Percentiles rank a stretch among this genome's conserved stretches.
Evolutionary conservation across 2,113 vertebrate genomes (phyloP).

Genomic region (Eira barbara): DNA sequence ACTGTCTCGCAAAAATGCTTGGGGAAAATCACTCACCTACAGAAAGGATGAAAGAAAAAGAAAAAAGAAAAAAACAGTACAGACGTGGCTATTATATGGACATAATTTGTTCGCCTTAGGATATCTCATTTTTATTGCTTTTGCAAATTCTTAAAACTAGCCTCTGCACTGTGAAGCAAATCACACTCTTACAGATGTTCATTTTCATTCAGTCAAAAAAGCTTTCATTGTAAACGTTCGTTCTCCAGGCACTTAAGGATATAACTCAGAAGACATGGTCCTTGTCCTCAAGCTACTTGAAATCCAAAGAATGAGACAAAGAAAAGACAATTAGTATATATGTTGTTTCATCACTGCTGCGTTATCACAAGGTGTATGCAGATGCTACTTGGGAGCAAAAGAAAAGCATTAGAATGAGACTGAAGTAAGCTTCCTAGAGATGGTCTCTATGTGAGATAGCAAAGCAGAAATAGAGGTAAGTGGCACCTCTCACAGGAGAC

Average conservation of each 20-base stretch:
- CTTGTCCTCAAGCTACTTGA: background rate
- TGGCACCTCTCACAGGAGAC: background rate
- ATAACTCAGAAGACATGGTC: background rate
- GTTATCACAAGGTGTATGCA: background rate
- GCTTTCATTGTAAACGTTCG: background rate
- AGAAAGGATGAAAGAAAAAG: background rate
- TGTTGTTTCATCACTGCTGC: background rate
- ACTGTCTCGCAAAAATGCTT: background rate
- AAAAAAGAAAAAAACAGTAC: too few species aligned
- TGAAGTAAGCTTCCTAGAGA: background rate
- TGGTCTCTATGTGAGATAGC: background rate
- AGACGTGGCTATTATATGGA: background rate
- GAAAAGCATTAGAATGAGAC: background rate
- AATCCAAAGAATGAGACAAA: background rate
- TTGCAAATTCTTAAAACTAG: background rate
- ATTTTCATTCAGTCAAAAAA: background rate
- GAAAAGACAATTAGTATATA: background rate
- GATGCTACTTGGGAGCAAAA: background rate
- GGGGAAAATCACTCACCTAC: background rate
- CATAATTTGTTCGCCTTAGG: background rate
- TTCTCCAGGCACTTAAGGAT: background rate
- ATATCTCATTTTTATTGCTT: background rate
- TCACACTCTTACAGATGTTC: background rate
- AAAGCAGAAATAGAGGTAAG: background rate
- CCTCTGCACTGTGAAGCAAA: background rate